Conservation (phyloP, 2,888 invertebrate genomes). For the Lepidochrysops patricia region DNA sequence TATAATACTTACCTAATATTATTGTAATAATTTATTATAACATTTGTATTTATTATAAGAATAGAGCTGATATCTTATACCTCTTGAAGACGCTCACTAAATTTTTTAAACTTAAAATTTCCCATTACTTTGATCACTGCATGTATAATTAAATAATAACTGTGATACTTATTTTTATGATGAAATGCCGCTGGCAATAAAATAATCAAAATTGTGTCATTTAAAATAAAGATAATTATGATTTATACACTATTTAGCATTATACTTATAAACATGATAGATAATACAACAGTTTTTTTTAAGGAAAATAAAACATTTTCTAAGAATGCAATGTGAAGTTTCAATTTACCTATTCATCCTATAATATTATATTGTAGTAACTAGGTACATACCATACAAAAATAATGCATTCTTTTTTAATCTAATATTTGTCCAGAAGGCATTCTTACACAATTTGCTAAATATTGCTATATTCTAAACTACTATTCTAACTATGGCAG, state of each 20-base stretch:
- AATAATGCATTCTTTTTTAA: no score
- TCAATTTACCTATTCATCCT: neutral
- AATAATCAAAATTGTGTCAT: constrained; percentile 45
- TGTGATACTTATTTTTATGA: constrained; percentile 73
- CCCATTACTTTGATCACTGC: constrained; percentile 61
- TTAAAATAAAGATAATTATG: constrained; percentile 26
- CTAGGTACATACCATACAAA: no score
- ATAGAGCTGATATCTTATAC: constrained; percentile 21
- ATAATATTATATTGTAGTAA: no score
- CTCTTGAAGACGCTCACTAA: constrained; percentile 44
- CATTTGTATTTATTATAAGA: constrained; percentile 2
- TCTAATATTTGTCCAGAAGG: no score
- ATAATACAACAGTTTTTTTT: constrained; percentile 17
- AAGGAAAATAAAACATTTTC: constrained; percentile 32
- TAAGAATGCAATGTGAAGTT: constrained; percentile 22
- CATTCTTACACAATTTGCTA: no score
- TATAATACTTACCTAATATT: constrained; percentile 25
- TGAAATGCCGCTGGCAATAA: constrained; percentile 62
- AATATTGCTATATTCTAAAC: no score
- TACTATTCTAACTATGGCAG: no score
- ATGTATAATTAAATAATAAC: constrained; percentile 68
- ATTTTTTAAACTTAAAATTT: constrained; percentile 36
- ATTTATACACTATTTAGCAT: constrained; percentile 19
- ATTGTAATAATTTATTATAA: constrained; percentile 19
- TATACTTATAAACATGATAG: neutral